Evolutionary conservation across 2,888 invertebrate genomes (phyloP), one percentile per base, ranked within the genome.

Genomic region (Oxyscelio sp.): DNA sequence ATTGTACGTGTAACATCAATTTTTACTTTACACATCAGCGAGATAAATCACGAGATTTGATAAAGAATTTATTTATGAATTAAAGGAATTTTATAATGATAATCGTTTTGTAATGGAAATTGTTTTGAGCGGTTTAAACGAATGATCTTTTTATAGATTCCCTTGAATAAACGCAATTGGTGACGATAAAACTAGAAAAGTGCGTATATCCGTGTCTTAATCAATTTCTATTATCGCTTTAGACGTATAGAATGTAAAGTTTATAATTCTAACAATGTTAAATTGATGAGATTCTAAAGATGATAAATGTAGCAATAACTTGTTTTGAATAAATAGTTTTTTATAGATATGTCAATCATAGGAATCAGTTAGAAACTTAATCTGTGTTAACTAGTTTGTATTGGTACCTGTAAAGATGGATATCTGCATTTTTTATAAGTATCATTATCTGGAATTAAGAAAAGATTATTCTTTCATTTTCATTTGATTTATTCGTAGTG

Each of bases 241-340:
- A 34, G 5, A 22, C 13, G 17, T 11, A 13, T n/a, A 9, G n/a
- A 27, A 54, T 45, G 17, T 21, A 1, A 52, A 17, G 5, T 73
- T 59, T 40, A 13, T 11, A 73, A 61, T 61, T 50, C 61, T 38
- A 61, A 40, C 9, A 22, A 24, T 21, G 40, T 73, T 73, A 73
- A 73, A 61, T 40, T 27, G 24, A 52, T 38, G 65, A 66, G 38
- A 52, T 73, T 22, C 40, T 19, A 38, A 45, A 24, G 13, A 54
- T 54, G 74, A 74, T 63, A 63, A 74, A 74, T 50, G 22, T 45
- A n/a, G 27, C 45, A 27, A 54, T 56, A 56, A 54, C 63, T 31
- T 27, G 43, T 74, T 63, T 63, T 56, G 54, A 45, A 65, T 74
- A 65, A 74, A 65, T n/a, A 61, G 48, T 61, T 73, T 38, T 50